phyloP scores from a whole-genome alignment of 2,113 vertebrate genomes.

The Xerus inauris region DNA sequence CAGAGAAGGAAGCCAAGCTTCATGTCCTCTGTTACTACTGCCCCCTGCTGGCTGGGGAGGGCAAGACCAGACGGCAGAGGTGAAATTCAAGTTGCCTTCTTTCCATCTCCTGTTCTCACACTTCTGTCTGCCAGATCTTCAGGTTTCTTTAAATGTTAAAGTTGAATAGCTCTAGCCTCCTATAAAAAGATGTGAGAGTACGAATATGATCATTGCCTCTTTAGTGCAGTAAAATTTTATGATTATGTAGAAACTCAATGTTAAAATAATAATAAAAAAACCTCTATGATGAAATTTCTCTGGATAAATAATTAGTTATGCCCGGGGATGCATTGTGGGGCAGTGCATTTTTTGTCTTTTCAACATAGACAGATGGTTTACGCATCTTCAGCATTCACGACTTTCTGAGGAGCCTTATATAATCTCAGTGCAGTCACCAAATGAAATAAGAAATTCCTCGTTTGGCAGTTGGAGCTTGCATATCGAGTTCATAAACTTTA shows the following conservation, averaged over 20 bases:
- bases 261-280: conserved; percentile 32
- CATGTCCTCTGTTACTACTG: conserved; percentile 57
- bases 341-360: conserved; percentile 62
- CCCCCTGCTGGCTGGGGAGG: conserved; percentile 71
- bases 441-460: conserved; percentile 83
- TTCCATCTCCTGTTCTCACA: neutral
- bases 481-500: conserved; percentile 89
- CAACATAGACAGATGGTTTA: conserved; percentile 86
- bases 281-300: conserved; percentile 72
- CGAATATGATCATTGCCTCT: neutral
- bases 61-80: neutral
- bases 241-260: conserved; percentile 70
- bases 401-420: conserved; percentile 83
- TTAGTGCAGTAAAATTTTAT: conserved; percentile 69
- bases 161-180: conserved; percentile 12
- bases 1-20: neutral
- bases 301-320: conserved; percentile 83
- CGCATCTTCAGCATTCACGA: conserved; percentile 79
- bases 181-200: conserved; percentile 58
- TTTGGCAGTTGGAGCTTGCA: conserved; percentile 83
- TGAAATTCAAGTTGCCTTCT: neutral
- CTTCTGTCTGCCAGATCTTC: conserved; percentile 13
- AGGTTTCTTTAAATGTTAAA: conserved; percentile 58
- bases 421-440: conserved; percentile 80
- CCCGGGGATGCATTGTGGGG: conserved; percentile 70